These are phyloP conservation scores for Panzeria rudis DNA, from an alignment of 2,888 invertebrate species.

Conservation along the genomic window DNA sequence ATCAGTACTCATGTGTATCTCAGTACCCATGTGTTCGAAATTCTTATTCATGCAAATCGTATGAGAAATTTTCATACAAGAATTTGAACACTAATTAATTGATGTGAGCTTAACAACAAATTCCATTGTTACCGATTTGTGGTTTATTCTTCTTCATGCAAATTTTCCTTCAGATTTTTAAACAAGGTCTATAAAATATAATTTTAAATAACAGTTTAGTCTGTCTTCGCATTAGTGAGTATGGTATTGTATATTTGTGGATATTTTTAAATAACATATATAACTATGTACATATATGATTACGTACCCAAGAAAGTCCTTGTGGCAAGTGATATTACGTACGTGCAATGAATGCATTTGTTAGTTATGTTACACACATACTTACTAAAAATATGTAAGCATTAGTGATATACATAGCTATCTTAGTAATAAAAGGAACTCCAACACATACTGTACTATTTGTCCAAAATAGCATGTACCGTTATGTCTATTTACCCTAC, in stretches of 20 bases:
- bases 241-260: neutral
- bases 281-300: neutral
- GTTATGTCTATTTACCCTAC: neutral
- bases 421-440: neutral
- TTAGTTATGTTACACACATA: slow-evolving; percentile 10
- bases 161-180: no score
- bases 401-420: slow-evolving; percentile 4
- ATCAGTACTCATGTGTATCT: no score
- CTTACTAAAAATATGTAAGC: neutral
- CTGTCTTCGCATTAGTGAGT: neutral
- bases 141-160: no score
- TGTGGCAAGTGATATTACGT: slow-evolving; percentile 65
- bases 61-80: no score
- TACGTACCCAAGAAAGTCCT: slow-evolving; percentile 41
- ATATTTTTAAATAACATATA: neutral
- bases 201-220: neutral
- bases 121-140: no score
- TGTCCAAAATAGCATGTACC: slow-evolving; percentile 22
- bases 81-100: no score
- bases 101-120: no score
- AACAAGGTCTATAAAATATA: no score
- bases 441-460: neutral
- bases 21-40: no score
- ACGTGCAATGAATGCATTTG: slow-evolving; percentile 59
- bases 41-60: no score